Evolutionary conservation across 2,113 vertebrate species (phyloP).

Genomic region (Brachionichthys hirsutus): DNA sequence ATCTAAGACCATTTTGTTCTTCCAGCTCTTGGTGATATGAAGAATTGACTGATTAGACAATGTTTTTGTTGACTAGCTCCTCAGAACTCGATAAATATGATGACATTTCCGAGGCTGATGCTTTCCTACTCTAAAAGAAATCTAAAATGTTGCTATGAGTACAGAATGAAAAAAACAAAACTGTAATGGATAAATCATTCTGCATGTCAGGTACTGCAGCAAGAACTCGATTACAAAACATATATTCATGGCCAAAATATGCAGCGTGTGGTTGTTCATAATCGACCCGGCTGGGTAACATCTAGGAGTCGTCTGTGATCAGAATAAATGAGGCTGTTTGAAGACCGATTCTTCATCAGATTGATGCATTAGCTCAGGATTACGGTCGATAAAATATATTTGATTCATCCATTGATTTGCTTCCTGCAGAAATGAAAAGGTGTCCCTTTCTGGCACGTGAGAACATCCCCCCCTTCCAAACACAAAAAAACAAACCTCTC

Average conservation of each 20-base stretch:
- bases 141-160: neutral
- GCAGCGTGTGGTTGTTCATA: neutral
- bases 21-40: neutral
- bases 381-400: neutral
- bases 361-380: neutral
- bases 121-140: neutral
- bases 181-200: no score
- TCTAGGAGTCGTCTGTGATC: neutral
- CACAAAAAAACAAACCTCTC: constrained; percentile 11
- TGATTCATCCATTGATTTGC: neutral
- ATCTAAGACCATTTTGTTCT: neutral
- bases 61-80: neutral
- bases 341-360: neutral
- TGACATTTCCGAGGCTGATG: no score
- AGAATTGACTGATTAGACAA: neutral
- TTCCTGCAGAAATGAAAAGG: constrained; percentile 10
- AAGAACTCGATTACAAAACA: no score
- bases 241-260: neutral
- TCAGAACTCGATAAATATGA: neutral
- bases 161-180: neutral
- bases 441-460: neutral
- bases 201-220: no score
- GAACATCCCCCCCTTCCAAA: neutral
- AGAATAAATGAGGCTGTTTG: neutral
- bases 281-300: neutral